These are phyloP conservation scores for Octomys mimax DNA, from an alignment of 2,797 vertebrate species.

Conservation along the genomic window DNA sequence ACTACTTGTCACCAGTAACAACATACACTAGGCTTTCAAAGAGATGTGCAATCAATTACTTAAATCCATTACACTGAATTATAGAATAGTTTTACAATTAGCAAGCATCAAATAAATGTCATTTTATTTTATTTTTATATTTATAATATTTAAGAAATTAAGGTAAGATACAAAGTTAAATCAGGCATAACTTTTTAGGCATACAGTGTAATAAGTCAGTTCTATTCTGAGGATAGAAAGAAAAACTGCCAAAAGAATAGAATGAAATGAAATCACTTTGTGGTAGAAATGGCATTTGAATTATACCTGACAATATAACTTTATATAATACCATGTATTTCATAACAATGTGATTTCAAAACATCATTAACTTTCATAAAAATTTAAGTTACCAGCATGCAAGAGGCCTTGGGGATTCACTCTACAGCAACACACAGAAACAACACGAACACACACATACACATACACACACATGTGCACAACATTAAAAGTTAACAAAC, in stretches of 20 bases:
- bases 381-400: not conserved
- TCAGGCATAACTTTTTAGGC: not conserved
- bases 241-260: not conserved
- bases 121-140: conserved; percentile 6
- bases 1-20: not conserved
- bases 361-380: conserved; percentile 6
- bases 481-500: not conserved
- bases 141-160: conserved; percentile 52
- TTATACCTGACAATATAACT: conserved; percentile 11
- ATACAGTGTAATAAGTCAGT: not conserved
- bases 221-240: not conserved
- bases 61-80: conserved; percentile 17
- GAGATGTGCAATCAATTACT: not conserved
- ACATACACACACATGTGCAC: too few relatives aligned
- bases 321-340: conserved; percentile 8
- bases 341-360: conserved; percentile 49
- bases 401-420: not conserved
- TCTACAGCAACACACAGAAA: not conserved
- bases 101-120: not conserved
- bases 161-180: conserved; percentile 42
- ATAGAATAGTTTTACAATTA: conserved; percentile 22
- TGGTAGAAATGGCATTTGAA: conserved; percentile 29
- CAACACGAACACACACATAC: not conserved
- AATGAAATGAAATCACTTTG: not conserved
- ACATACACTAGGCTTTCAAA: not conserved